A percentile compares a stretch with the other conserved stretches of the same genome.
phyloP scores from a whole-genome alignment of 2,113 vertebrate genomes.

The Heteronetta atricapilla region DNA sequence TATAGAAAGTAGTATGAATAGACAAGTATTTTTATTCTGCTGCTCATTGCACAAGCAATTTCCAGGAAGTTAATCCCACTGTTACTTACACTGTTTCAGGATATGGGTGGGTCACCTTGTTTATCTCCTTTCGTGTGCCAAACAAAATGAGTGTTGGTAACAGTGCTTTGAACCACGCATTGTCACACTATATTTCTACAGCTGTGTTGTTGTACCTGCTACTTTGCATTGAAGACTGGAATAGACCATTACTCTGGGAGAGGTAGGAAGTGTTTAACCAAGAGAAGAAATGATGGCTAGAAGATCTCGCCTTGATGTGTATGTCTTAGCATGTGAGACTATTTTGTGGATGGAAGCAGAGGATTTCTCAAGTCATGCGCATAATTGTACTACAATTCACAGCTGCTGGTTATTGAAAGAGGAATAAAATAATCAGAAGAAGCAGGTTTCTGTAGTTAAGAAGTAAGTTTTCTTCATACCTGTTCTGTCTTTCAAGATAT shows the following conservation, averaged over 20 bases:
- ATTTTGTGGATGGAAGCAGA: background rate
- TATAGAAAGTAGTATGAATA: background rate
- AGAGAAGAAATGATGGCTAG: background rate
- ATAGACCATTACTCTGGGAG: background rate
- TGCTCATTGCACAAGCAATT: background rate
- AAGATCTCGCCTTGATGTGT: background rate
- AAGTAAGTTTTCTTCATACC: background rate
- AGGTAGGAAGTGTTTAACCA: background rate
- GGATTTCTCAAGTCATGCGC: background rate
- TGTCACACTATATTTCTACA: background rate
- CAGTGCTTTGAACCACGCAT: background rate
- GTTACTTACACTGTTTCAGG: accelerated
- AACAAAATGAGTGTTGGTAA: accelerated
- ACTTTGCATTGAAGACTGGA: background rate
- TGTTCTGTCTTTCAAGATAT: background rate
- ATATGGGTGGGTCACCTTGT: background rate
- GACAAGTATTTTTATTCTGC: background rate
- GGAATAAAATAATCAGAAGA: background rate
- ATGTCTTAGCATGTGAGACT: background rate
- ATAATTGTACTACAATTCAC: background rate
- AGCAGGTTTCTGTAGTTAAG: background rate
- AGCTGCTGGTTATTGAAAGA: background rate
- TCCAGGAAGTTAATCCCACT: background rate
- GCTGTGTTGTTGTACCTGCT: accelerated
- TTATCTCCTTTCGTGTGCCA: background rate